A percentile compares a stretch with the other conserved stretches of the same genome.
phyloP scores from a whole-genome alignment of 2,797 vertebrate genomes.

The Danio aesculapii region DNA sequence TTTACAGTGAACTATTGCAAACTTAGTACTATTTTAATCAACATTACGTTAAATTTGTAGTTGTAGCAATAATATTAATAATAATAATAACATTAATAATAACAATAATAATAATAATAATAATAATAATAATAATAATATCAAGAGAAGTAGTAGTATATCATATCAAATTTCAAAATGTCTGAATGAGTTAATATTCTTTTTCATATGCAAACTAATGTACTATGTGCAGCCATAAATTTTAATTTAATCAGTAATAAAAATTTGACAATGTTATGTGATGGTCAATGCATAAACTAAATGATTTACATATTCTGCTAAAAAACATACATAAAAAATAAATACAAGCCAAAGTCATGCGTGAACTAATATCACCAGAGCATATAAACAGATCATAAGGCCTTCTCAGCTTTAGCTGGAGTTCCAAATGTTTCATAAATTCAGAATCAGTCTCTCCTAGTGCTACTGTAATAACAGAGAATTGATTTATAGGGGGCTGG shows the following conservation, averaged over 20 bases:
- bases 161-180: background rate
- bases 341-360: constrained; percentile 5
- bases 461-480: constrained; percentile 56
- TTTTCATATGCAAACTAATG: background rate
- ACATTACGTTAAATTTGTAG: too few species aligned
- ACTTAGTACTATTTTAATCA: too few species aligned
- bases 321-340: background rate
- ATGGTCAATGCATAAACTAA: background rate
- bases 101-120: too few species aligned
- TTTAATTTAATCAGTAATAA: constrained; percentile 20
- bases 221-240: background rate
- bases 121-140: too few species aligned
- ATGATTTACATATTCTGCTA: constrained; percentile 15
- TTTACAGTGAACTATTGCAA: too few species aligned
- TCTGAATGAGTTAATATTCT: background rate
- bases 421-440: constrained; percentile 48
- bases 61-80: too few species aligned
- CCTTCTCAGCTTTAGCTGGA: constrained; percentile 11
- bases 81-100: too few species aligned
- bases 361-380: constrained; percentile 19
- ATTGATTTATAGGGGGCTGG: constrained; percentile 48
- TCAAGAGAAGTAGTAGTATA: too few species aligned
- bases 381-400: constrained; percentile 32
- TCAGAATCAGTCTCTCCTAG: constrained; percentile 50
- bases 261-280: background rate